Percentiles rank a stretch among this genome's conserved stretches.
phyloP scores from a whole-genome alignment of 2,888 invertebrate species.

The Drosophila mimetica region DNA sequence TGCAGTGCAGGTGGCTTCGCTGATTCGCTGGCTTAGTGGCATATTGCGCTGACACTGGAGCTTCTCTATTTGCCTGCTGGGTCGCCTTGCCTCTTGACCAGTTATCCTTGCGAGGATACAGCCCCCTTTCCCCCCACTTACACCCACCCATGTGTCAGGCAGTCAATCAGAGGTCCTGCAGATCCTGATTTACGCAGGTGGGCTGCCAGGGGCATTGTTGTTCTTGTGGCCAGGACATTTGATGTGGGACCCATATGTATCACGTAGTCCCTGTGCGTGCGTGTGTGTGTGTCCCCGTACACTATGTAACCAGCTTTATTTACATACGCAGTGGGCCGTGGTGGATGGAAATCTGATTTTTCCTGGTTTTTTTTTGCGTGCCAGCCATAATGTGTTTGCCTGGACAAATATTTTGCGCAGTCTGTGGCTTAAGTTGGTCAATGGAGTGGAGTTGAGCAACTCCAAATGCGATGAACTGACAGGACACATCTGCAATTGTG shows the following conservation, averaged over 20 bases:
- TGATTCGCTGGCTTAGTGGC: constrained; percentile 22
- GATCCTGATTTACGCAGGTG: constrained; percentile 80
- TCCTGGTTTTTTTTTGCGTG: constrained; percentile 11
- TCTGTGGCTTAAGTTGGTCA: constrained; percentile 43
- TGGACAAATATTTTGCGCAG: constrained; percentile 49
- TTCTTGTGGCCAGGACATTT: constrained; percentile 62
- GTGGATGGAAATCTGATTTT: constrained; percentile 55
- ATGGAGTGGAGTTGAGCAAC: constrained; percentile 28
- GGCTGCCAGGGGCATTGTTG: constrained; percentile 66
- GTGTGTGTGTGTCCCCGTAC: constrained; percentile 2
- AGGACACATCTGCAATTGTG: constrained; percentile 2
- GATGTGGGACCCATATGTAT: constrained; percentile 25
- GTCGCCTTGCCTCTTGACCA: constrained; percentile 39
- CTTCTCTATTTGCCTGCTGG: constrained; percentile 13
- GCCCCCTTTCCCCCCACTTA: not conserved
- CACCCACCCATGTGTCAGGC: constrained; percentile 54
- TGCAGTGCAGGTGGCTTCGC: not conserved
- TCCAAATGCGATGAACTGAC: constrained; percentile 11
- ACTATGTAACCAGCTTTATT: constrained; percentile 33
- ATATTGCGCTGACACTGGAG: constrained; percentile 22
- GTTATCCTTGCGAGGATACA: constrained; percentile 28
- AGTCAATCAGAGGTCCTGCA: constrained; percentile 71
- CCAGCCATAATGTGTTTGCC: constrained; percentile 42
- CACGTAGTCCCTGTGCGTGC: constrained; percentile 1
- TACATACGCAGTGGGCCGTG: constrained; percentile 55